These are phyloP conservation scores for Hephaestus fuliginosus DNA, from an alignment of 2,797 vertebrate species.

Conservation along the genomic window DNA sequence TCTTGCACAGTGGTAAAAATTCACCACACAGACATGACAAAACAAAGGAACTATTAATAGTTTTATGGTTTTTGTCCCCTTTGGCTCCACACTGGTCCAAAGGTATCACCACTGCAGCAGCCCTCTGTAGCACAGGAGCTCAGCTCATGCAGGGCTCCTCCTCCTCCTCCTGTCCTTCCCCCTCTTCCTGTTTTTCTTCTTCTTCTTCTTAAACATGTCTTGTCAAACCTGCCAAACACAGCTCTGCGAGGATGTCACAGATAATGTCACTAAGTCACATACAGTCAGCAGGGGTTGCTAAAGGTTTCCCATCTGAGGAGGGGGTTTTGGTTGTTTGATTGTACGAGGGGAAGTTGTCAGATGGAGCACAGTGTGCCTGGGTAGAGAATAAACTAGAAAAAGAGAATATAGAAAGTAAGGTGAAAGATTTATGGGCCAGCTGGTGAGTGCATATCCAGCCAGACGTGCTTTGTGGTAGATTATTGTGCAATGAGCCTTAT, in stretches of 20 bases:
- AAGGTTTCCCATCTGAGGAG: slow-evolving; percentile 19
- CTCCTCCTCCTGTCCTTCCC: not conserved
- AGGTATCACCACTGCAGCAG: slow-evolving; percentile 42
- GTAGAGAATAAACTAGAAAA: slow-evolving; percentile 8
- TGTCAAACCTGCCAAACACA: slow-evolving; percentile 57
- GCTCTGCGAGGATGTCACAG: slow-evolving; percentile 24
- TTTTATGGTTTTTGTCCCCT: not conserved
- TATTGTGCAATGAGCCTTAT: slow-evolving; percentile 56
- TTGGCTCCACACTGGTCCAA: slow-evolving; percentile 18
- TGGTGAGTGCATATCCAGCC: slow-evolving; percentile 32
- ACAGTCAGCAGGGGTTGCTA: slow-evolving; percentile 16
- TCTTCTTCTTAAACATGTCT: slow-evolving; percentile 19
- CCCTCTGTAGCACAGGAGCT: slow-evolving; percentile 68
- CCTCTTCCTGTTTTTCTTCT: slow-evolving; percentile 1
- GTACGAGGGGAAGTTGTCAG: slow-evolving; percentile 27
- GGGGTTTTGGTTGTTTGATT: not conserved
- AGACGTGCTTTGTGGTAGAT: slow-evolving; percentile 19
- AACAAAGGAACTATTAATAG: not conserved
- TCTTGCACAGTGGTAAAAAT: slow-evolving; percentile 2
- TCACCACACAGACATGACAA: not conserved
- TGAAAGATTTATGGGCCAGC: slow-evolving; percentile 26
- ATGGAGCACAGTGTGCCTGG: slow-evolving; percentile 27
- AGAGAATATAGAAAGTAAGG: slow-evolving; percentile 23
- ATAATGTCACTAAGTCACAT: slow-evolving; percentile 18
- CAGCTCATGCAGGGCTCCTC: slow-evolving; percentile 30